These are phyloP conservation scores for Merops nubicus DNA, from an alignment of 2,113 vertebrate species.

Conservation along the genomic window DNA sequence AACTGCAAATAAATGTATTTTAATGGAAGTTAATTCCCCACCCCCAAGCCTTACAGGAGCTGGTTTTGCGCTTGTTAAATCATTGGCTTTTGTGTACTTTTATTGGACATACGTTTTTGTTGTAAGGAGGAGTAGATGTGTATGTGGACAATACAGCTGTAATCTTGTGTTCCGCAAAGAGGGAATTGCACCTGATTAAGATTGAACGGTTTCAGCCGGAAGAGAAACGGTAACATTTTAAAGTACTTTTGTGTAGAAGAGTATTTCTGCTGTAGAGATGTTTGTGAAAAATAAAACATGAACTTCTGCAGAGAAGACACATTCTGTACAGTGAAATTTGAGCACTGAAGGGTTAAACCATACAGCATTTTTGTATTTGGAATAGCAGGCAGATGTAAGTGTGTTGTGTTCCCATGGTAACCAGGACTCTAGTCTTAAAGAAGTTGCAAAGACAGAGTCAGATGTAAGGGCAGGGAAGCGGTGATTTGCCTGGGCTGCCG, in stretches of 20 bases:
- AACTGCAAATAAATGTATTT: background rate
- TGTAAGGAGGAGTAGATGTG: background rate
- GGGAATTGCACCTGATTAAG: background rate
- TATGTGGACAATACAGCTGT: background rate
- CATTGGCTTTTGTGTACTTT: background rate
- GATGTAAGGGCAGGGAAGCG: constrained; percentile 68
- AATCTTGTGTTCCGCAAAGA: background rate
- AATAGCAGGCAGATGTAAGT: constrained; percentile 74
- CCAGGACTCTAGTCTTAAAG: constrained; percentile 68
- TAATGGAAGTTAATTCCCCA: background rate
- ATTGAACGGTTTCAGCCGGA: background rate
- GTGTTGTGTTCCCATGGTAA: constrained; percentile 84
- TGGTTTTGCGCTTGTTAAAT: background rate
- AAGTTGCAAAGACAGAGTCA: constrained; percentile 77
- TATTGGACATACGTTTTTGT: background rate
- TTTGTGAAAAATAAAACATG: background rate
- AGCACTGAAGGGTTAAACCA: constrained; percentile 69
- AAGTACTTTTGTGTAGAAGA: background rate
- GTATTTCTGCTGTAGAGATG: background rate
- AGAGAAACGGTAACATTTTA: background rate
- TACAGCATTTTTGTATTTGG: constrained; percentile 45
- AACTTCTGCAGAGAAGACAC: background rate
- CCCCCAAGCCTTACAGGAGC: background rate
- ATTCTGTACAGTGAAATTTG: background rate
- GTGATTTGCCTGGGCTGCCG: constrained; percentile 74